Conservation (phyloP, 2,797 vertebrate species). For the Peromyscus eremicus region DNA sequence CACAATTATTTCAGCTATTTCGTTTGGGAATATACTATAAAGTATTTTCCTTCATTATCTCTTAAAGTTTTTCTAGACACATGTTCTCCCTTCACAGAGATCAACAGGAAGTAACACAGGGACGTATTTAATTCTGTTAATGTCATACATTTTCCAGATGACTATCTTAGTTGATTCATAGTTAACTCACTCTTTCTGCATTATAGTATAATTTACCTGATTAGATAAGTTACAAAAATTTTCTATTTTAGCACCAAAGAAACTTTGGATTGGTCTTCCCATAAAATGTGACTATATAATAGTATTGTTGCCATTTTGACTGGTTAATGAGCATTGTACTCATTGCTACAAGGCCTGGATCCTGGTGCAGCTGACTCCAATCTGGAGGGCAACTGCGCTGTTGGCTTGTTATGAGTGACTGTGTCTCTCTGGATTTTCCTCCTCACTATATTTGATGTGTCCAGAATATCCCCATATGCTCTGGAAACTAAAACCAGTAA, state of each 20-base stretch:
- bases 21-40: not conserved
- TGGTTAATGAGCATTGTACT: not conserved
- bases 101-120: not conserved
- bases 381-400: not conserved
- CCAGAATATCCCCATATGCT: not conserved
- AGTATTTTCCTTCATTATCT: not conserved
- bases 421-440: not conserved
- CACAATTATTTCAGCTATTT: not conserved
- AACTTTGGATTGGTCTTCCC: not conserved
- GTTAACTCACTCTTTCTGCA: not conserved
- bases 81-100: not conserved
- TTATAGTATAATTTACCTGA: not conserved
- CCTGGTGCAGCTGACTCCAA: not conserved
- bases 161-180: not conserved
- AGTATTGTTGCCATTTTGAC: conserved; percentile 35
- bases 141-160: conserved; percentile 9
- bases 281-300: not conserved
- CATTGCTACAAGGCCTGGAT: not conserved
- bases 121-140: not conserved
- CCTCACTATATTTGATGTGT: not conserved
- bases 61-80: not conserved
- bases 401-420: not conserved
- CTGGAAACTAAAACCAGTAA: not conserved
- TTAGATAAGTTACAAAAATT: not conserved
- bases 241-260: not conserved